These are phyloP conservation scores for Notodonta dromedarius DNA, from an alignment of 2,888 invertebrate genomes.

Conservation along the genomic window DNA sequence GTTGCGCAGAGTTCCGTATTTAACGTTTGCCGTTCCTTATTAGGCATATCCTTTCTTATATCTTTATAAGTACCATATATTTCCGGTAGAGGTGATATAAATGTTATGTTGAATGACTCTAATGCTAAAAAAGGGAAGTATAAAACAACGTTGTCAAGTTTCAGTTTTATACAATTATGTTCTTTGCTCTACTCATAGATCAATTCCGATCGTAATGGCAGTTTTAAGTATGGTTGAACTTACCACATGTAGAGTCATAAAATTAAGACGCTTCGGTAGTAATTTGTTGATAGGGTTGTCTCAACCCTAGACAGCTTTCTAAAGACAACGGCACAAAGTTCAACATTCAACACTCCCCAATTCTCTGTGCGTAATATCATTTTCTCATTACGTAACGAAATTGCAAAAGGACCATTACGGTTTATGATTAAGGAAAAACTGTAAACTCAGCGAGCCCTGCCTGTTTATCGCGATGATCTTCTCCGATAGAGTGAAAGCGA, in stretches of 20 bases:
- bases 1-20: background rate
- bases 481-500: constrained; percentile 41
- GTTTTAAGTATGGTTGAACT: no score
- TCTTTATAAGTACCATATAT: background rate
- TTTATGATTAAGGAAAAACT: constrained; percentile 24
- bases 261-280: no score
- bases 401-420: background rate
- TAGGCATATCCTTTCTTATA: constrained; percentile 4
- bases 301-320: background rate
- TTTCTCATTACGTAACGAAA: background rate
- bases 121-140: no score
- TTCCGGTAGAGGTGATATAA: background rate
- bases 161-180: no score
- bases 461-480: constrained; percentile 43
- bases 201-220: no score
- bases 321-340: background rate
- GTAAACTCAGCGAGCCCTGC: constrained; percentile 25
- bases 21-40: background rate
- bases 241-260: no score
- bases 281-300: background rate
- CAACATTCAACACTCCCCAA: background rate
- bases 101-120: no score
- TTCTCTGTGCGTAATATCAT: background rate
- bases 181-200: no score
- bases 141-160: no score